A percentile compares a stretch with the other conserved stretches of the same genome.
phyloP scores from a whole-genome alignment of 2,888 invertebrate genomes.

The Dysmachus trigonus region DNA sequence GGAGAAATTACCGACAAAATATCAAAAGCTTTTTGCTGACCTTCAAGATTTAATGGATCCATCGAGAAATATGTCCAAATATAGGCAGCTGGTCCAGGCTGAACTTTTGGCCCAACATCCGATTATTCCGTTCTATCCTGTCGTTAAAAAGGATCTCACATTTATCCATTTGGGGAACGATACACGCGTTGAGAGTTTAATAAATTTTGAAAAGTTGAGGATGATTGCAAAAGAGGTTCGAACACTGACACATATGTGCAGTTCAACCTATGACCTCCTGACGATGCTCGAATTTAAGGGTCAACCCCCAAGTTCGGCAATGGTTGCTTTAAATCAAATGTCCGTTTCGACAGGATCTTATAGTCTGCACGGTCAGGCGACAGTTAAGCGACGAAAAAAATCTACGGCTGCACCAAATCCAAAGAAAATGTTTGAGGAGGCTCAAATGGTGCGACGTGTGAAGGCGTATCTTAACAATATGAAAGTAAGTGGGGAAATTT shows the following conservation, averaged over 20 bases:
- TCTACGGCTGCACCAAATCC: slow-evolving; percentile 91
- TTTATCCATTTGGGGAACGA: slow-evolving; percentile 98
- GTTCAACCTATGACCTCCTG: slow-evolving; percentile 87
- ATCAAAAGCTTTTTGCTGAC: slow-evolving; percentile 92
- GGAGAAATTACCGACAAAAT: slow-evolving; percentile 97
- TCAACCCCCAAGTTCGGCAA: slow-evolving; percentile 86
- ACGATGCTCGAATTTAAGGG: slow-evolving; percentile 87
- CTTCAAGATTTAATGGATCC: slow-evolving; percentile 98
- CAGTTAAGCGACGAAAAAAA: slow-evolving; percentile 89
- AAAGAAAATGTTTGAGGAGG: slow-evolving; percentile 99
- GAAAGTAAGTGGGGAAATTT: slow-evolving; percentile 67
- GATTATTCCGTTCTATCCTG: slow-evolving; percentile 88
- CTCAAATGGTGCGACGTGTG: slow-evolving; percentile 97
- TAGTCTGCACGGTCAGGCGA: slow-evolving; percentile 73
- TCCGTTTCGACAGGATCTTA: slow-evolving; percentile 73
- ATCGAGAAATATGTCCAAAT: slow-evolving; percentile 98
- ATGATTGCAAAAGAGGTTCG: slow-evolving; percentile 98
- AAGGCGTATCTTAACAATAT: slow-evolving; percentile 94
- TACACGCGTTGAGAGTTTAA: slow-evolving; percentile 84
- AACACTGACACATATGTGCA: slow-evolving; percentile 92
- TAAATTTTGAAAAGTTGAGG: slow-evolving; percentile 97
- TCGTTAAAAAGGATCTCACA: slow-evolving; percentile 94
- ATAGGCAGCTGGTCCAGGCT: slow-evolving; percentile 90
- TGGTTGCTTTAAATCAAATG: slow-evolving; percentile 88
- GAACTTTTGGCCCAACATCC: slow-evolving; percentile 83